Evolutionary conservation across 2,113 vertebrate genomes (phyloP), one percentile per base, ranked within the genome.

Genomic region (Lipotes vexillifer): DNA sequence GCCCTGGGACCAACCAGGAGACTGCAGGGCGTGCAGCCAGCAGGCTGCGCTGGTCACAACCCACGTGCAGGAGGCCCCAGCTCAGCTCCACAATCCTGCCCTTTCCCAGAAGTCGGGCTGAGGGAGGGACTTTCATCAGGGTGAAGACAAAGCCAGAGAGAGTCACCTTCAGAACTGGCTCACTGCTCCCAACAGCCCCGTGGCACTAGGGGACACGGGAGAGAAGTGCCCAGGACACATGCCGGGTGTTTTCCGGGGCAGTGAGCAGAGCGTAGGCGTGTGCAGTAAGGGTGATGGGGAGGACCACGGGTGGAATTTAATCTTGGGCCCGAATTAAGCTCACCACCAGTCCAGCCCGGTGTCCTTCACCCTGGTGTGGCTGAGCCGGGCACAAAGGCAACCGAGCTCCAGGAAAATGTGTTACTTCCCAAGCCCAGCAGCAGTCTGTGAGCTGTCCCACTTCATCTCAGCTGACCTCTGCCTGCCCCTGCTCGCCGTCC

Each of bases 111-210:
- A 52, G 18, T 31, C 14, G 27, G 8, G n/a, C 63, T 20, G 33
- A 59, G 15, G 41, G 57, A 75, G 41, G 31, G 29, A 72, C n/a
- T 14, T 46, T 65, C 15, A 8, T 59, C 41, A 36, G 52, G 63
- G 15, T 63, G 65, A 84, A 68, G 78, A 85, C 38, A 52, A 90
- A 92, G 49, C 61, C 81, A 63, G 25, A 84, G 10, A 68, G 15
- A 81, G 95, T 86, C 93, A 91, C 88, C 87, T 94, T 69, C 61
- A 87, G 75, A 88, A 96, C 1, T 21, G 74, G 96, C 93, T 96
- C 88, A 0, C 33, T 97, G 96, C 84, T 90, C 78, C 88, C 49
- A 46, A 84, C 36, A 85, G 83, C 1, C 2, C 27, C 44, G 11
- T 0, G 1, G 78, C 63, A 57, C 38, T 29, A 20, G 94, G 59